Conservation (phyloP, 2,888 invertebrate species). For the Latheticus oryzae region DNA sequence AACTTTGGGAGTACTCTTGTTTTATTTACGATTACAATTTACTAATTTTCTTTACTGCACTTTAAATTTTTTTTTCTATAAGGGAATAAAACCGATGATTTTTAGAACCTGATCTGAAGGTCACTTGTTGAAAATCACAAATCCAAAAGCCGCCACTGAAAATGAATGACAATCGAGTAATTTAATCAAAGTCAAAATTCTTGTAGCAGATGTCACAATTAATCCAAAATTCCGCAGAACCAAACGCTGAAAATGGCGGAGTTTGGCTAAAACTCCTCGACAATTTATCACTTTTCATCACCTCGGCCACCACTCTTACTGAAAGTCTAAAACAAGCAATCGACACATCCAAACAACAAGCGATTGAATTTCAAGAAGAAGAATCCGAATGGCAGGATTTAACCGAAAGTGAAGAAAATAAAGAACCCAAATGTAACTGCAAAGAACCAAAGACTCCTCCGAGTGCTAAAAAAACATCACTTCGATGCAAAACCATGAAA, state of each 20-base stretch:
- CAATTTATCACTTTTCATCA: constrained; percentile 12
- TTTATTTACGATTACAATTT: no score
- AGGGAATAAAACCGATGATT: no score
- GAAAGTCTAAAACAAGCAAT: constrained; percentile 11
- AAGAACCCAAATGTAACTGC: neutral
- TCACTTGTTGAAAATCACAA: no score
- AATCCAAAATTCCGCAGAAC: neutral
- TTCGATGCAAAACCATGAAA: neutral
- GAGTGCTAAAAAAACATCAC: neutral
- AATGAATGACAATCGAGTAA: no score
- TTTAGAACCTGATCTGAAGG: no score
- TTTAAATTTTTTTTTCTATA: no score
- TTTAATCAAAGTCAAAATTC: constrained; percentile 2
- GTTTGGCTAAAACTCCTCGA: constrained; percentile 8
- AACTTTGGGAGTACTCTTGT: no score
- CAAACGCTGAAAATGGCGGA: constrained; percentile 5
- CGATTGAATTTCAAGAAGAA: no score
- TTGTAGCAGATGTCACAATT: constrained; percentile 20
- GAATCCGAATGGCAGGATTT: no score
- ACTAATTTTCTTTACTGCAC: no score
- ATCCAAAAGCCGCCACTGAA: no score
- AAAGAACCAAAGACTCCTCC: neutral
- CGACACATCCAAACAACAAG: constrained; percentile 3
- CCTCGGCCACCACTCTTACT: constrained; percentile 6
- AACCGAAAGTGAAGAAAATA: neutral